These are phyloP conservation scores for Lutjanus erythropterus DNA, from an alignment of 2,113 vertebrate genomes.

Conservation along the genomic window DNA sequence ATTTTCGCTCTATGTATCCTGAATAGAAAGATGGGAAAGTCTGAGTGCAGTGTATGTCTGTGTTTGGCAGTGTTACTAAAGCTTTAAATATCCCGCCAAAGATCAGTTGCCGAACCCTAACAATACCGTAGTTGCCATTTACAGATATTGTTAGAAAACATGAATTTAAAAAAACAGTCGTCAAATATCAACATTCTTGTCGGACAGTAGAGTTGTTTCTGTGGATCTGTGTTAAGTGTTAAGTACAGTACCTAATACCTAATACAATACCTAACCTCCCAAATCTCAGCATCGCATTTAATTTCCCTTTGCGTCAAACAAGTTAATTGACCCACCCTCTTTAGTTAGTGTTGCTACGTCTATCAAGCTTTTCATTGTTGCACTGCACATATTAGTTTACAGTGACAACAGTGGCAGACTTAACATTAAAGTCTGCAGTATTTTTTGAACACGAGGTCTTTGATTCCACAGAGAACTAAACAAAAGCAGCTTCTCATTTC, in stretches of 20 bases:
- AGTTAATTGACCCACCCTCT: too few species aligned
- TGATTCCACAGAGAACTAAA: too few species aligned
- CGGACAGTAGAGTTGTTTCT: background rate
- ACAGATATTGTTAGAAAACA: background rate
- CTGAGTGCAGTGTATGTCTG: background rate
- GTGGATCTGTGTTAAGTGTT: background rate
- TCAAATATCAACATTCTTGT: background rate
- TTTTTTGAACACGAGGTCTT: too few species aligned
- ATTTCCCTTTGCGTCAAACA: background rate
- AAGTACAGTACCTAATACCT: too few species aligned
- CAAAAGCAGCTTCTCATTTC: too few species aligned
- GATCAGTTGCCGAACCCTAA: background rate
- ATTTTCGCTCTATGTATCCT: constrained; percentile 18
- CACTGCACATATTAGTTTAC: too few species aligned
- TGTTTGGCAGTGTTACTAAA: background rate
- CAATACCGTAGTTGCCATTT: background rate
- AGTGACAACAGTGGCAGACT: too few species aligned
- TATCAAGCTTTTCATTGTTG: too few species aligned
- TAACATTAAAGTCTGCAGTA: too few species aligned
- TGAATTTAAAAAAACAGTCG: background rate
- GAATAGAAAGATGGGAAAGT: background rate
- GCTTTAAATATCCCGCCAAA: background rate
- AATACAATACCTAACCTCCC: too few species aligned
- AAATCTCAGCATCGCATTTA: background rate
- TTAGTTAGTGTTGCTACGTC: too few species aligned